Evolutionary conservation across 2,113 vertebrate species (phyloP).

Genomic region (Lepisosteus oculatus): DNA sequence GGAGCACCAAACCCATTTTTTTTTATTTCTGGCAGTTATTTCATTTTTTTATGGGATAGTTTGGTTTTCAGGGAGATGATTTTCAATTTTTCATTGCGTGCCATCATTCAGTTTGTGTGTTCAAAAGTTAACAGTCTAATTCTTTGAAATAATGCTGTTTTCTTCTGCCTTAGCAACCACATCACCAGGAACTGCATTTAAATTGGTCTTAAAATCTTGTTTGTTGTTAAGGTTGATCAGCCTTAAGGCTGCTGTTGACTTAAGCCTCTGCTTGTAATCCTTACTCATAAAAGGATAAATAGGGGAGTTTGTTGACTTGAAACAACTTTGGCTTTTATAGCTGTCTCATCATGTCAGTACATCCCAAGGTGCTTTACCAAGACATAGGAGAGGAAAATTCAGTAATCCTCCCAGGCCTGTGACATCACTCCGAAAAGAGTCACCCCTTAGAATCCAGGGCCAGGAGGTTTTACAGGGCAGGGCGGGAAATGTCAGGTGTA

Average conservation of each 20-base stretch:
- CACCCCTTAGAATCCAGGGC: too few relatives aligned
- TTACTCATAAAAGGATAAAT: background rate
- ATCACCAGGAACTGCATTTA: background rate
- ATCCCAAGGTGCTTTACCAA: background rate
- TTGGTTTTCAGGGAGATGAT: too few relatives aligned
- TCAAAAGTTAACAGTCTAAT: background rate
- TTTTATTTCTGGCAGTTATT: too few relatives aligned
- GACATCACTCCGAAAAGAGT: too few relatives aligned
- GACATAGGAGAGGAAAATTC: too few relatives aligned
- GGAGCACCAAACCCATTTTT: too few relatives aligned
- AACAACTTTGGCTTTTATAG: background rate
- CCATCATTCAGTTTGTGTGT: background rate
- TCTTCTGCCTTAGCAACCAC: background rate
- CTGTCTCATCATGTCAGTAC: background rate
- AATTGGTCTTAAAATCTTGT: constrained; percentile 4
- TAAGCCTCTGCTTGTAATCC: constrained; percentile 3
- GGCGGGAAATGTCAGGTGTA: too few relatives aligned
- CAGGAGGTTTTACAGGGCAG: too few relatives aligned
- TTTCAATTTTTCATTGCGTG: too few relatives aligned
- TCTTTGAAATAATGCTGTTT: background rate
- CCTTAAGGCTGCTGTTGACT: constrained; percentile 4
- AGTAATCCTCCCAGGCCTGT: too few relatives aligned
- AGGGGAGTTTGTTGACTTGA: background rate
- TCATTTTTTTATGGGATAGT: too few relatives aligned
- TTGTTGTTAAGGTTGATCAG: background rate